Conservation (phyloP, 2,113 vertebrate species). For the Todiramphus saurophagus region DNA sequence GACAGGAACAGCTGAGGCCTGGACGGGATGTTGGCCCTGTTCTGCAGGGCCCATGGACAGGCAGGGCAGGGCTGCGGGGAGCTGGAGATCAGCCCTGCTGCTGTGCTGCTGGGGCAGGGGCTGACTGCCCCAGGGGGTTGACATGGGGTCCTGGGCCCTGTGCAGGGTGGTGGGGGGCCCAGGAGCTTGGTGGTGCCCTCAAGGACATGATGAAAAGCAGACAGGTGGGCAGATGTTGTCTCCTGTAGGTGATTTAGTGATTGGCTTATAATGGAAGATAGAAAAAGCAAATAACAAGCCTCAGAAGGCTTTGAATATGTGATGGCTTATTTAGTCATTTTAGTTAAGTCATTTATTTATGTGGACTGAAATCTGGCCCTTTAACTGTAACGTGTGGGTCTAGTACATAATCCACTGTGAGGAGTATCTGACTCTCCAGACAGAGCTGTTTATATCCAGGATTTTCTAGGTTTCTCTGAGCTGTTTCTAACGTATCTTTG, state of each 20-base stretch:
- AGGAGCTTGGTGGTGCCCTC: not conserved
- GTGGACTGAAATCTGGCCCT: not conserved
- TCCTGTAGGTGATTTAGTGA: not conserved
- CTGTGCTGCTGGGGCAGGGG: accelerated
- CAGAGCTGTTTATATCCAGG: slow-evolving; percentile 12
- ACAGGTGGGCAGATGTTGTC: not conserved
- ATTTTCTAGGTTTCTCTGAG: not conserved
- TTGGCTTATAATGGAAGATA: not conserved
- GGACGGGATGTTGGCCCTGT: accelerated
- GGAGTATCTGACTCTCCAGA: not conserved
- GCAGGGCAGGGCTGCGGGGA: not conserved
- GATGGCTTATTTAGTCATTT: not conserved
- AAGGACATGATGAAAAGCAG: not conserved
- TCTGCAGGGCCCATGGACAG: too few species aligned
- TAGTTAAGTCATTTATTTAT: not conserved
- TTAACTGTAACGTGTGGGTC: not conserved
- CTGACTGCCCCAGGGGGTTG: accelerated
- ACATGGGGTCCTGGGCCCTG: not conserved
- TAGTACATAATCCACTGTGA: not conserved
- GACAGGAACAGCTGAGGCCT: not conserved
- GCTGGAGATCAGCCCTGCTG: not conserved
- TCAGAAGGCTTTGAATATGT: slow-evolving; percentile 1
- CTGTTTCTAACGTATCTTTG: slow-evolving; percentile 3
- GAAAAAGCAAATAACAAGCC: not conserved
- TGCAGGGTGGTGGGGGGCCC: not conserved